These are phyloP conservation scores for Lagodon rhomboides DNA, from an alignment of 2,797 vertebrate genomes.

Conservation along the genomic window DNA sequence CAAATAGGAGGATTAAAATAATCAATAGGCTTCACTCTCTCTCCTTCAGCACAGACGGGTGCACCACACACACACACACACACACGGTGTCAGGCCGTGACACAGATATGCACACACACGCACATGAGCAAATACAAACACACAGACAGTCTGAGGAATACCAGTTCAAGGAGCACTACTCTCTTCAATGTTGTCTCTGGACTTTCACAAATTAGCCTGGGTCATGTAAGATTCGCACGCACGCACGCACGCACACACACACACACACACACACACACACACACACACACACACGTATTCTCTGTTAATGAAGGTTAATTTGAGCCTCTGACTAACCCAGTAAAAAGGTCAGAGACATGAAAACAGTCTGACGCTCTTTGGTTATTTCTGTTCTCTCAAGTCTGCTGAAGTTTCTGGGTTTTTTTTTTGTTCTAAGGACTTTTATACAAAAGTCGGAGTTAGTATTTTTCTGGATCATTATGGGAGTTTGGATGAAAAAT, in stretches of 20 bases:
- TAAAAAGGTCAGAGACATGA: conserved; percentile 74
- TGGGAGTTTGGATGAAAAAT: not conserved
- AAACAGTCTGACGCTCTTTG: conserved; percentile 30
- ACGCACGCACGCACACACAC: conserved; percentile 42
- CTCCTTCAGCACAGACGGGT: conserved; percentile 62
- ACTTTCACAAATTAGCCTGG: conserved; percentile 66
- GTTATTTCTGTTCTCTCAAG: conserved; percentile 43
- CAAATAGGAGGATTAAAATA: conserved; percentile 88
- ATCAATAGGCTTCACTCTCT: conserved; percentile 84
- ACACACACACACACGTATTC: conserved; percentile 23
- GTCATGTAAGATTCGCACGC: conserved; percentile 48
- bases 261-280: conserved; percentile 39
- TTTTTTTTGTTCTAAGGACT: conserved; percentile 6
- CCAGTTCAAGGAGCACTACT: conserved; percentile 67
- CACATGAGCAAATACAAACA: conserved; percentile 66
- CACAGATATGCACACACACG: conserved; percentile 49
- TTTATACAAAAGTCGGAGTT: conserved; percentile 1
- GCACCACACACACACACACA: conserved; percentile 32
- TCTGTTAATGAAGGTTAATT: conserved; percentile 77
- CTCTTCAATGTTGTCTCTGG: conserved; percentile 65
- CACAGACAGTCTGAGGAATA: conserved; percentile 65
- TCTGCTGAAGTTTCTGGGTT: not conserved
- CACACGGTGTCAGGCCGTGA: conserved; percentile 17
- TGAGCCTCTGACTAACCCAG: conserved; percentile 64
- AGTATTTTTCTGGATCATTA: not conserved